These are phyloP conservation scores for Panagrolaimus sp. DNA, from an alignment of 1,140 invertebrate genomes.

Conservation along the genomic window DNA sequence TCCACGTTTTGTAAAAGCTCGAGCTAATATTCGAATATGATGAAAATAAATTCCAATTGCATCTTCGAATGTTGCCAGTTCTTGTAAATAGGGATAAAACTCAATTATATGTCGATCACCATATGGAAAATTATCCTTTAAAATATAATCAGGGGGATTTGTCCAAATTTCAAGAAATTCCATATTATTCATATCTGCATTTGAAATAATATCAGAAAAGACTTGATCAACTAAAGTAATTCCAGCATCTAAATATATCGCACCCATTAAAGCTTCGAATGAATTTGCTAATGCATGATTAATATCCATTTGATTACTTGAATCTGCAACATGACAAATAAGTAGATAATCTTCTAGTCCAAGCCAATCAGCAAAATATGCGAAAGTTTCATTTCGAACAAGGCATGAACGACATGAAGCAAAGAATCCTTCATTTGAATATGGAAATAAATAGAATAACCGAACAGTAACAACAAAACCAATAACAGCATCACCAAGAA, in stretches of 20 bases:
- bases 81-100: constrained; percentile 70
- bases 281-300: constrained; percentile 97
- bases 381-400: constrained; percentile 16
- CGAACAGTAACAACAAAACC: constrained; percentile 85
- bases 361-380: constrained; percentile 19
- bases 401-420: constrained; percentile 79
- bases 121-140: constrained; percentile 72
- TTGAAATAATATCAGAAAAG: not conserved
- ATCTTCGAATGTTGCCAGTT: constrained; percentile 82
- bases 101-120: constrained; percentile 88
- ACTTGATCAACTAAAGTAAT: constrained; percentile 64
- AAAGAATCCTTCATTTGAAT: constrained; percentile 89
- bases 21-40: constrained; percentile 85
- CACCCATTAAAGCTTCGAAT: constrained; percentile 94
- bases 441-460: constrained; percentile 91
- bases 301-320: constrained; percentile 90
- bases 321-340: constrained; percentile 92
- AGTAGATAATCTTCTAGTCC: constrained; percentile 77
- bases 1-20: constrained; percentile 90
- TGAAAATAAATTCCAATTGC: constrained; percentile 83
- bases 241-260: constrained; percentile 85
- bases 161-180: constrained; percentile 35
- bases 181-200: constrained; percentile 6
- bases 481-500: constrained; percentile 93
- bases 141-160: constrained; percentile 73